Evolutionary conservation across 2,888 invertebrate genomes (phyloP), one percentile per base, ranked within the genome.

Genomic region (Netelia virgata): DNA sequence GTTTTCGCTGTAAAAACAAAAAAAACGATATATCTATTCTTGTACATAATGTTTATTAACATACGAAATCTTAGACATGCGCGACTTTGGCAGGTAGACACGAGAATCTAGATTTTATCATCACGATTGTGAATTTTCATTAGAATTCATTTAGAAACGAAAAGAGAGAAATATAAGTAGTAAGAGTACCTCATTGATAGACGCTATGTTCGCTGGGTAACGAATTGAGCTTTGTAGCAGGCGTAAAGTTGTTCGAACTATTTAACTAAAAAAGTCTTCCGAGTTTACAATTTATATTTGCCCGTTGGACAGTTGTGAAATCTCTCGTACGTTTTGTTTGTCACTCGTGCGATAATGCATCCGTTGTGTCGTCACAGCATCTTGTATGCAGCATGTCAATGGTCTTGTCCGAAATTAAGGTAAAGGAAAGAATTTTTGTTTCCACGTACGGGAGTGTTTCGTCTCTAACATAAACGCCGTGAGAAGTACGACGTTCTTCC

Each of bases 341-440:
- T 14, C 43, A 53, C 50, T 69, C 18, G 86, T 85, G 85, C 87
- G 87, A 87, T 89, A 89, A 89, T 90, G 91, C 91, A 90, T 92
- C 88, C 87, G 86, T 90, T 90, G 89, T 90, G 89, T 89, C 88
- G 88, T 88, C 88, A 36, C 36, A 89, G 91, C 90, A 91, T 90
- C 87, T 89, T 90, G 90, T 90, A 90, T 89, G 89, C 87, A 89
- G 92, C 92, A 92, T 92, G 92, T 86, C 87, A 87, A 88, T 87
- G 82, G 87, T 88, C 86, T 89, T 88, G 80, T 86, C 88, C 78
- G 70, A 72, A 72, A 36, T 18, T 57, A 18, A 50, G 78, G 78
- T 50, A 50, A 14, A 41, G 88, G 87, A 86, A 86, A 63, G 47
- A 69, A 66, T 72, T 88, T 88, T 36, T 36, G 28, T 36, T 36